Conservation (phyloP, 2,113 vertebrate species). For the Dicerorhinus sumatrensis region DNA sequence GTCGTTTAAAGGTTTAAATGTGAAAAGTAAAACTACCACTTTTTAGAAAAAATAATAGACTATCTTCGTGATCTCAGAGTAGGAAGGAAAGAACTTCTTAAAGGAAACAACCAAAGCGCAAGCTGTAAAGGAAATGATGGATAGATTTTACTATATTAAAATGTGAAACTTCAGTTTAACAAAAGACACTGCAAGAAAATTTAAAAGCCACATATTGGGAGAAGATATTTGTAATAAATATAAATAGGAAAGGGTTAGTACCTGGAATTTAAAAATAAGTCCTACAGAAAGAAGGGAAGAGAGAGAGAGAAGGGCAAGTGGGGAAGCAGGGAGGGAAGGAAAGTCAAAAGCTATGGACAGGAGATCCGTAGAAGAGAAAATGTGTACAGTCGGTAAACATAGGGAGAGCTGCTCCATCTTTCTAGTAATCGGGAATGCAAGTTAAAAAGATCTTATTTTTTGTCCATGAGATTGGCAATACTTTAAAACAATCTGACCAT, state of each 20-base stretch:
- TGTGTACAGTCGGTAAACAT: neutral
- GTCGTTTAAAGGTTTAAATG: neutral
- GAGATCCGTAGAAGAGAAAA: neutral
- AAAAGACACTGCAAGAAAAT: neutral
- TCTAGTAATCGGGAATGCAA: neutral
- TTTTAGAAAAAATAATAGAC: neutral
- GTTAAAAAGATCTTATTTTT: neutral
- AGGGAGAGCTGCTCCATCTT: neutral
- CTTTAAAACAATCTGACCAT: neutral
- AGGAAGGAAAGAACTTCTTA: slow-evolving; percentile 8
- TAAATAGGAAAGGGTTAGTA: neutral
- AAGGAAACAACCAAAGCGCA: neutral
- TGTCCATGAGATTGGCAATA: neutral
- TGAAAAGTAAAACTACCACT: neutral
- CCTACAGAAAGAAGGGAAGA: neutral
- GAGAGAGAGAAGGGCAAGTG: no score
- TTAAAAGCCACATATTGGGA: neutral
- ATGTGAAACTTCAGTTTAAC: neutral
- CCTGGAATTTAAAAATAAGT: slow-evolving; percentile 8
- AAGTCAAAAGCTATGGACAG: neutral
- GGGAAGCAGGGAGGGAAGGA: neutral
- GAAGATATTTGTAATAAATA: neutral
- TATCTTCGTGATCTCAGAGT: neutral
- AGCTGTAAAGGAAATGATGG: neutral
- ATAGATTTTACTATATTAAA: neutral